phyloP scores from a whole-genome alignment of 23 tunicate species.

The Halocynthia aurantium region DNA sequence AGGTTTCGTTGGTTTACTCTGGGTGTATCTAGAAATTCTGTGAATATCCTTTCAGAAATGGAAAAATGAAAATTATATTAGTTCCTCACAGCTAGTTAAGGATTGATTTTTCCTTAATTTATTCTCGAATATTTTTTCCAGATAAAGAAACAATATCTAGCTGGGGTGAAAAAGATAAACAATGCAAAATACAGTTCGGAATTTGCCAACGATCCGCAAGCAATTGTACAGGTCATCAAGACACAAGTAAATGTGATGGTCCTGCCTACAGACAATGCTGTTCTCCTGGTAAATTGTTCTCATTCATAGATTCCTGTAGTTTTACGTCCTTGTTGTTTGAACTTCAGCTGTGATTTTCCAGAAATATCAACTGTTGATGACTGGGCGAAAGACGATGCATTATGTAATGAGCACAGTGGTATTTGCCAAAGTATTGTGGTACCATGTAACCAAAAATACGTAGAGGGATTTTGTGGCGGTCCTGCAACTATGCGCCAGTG shows the following conservation, averaged over 20 bases:
- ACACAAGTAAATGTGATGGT: slow-evolving; percentile 19
- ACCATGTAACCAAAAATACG: slow-evolving; percentile 3
- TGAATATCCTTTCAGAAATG: too few relatives aligned
- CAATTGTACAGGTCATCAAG: slow-evolving; percentile 24
- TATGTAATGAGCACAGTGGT: slow-evolving; percentile 11
- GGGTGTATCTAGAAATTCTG: too few relatives aligned
- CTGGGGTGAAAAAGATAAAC: slow-evolving; percentile 9
- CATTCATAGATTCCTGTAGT: not conserved
- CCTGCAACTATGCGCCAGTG: slow-evolving; percentile 14
- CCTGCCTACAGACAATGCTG: slow-evolving; percentile 35
- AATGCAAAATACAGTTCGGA: slow-evolving; percentile 19
- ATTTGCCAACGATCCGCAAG: slow-evolving; percentile 13
- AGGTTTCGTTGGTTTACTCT: too few relatives aligned
- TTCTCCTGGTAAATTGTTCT: slow-evolving; percentile 7
- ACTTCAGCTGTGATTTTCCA: not conserved
- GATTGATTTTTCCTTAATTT: too few relatives aligned
- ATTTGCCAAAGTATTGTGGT: slow-evolving; percentile 14
- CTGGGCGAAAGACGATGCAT: slow-evolving; percentile 9
- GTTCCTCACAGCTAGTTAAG: too few relatives aligned
- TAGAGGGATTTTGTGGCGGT: slow-evolving; percentile 17
- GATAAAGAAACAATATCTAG: slow-evolving; percentile 2
- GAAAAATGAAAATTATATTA: too few relatives aligned
- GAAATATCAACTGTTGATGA: not conserved
- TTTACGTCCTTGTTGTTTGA: too few relatives aligned
- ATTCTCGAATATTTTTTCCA: not conserved